Evolutionary conservation across 1,140 invertebrate genomes (phyloP), one percentile per base, ranked within the genome.

Genomic region (Hyles vespertilio): DNA sequence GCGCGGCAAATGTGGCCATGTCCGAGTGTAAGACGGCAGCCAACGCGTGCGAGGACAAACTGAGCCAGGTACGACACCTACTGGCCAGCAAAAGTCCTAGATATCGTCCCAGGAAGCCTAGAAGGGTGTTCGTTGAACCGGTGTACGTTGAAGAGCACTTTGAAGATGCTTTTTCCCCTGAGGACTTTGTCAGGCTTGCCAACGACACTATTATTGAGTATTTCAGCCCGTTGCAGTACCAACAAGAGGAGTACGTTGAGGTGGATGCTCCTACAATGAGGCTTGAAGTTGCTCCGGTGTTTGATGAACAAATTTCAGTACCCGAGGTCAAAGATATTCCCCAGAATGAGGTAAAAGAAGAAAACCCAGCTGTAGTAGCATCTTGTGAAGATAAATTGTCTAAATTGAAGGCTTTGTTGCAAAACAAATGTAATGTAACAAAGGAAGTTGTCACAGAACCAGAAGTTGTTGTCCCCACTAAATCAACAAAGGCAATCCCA

Each of bases 361-460:
- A 55, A 36, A 44, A 5, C 11, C 11, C 36, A 12, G 10, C 59
- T 44, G 51, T 81, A 52, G 69, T 84, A 5, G 50, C 66, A n/a
- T 71, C 81, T 2, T 87, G 84, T 70, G 81, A 87, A 53, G 80
- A 82, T 46, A 87, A 87, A 70, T 51, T 87, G 11, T 69, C 56
- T 32, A 76, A 74, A 62, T 51, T 85, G n/a, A 84, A 84, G 66
- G 68, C 71, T 0, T 61, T 85, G 9, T 54, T 87, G 11, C 63
- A 76, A 57, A 44, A 70, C 32, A 74, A 70, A 59, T 11, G 57
- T 50, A 63, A 64, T 36, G 69, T 64, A 34, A 33, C 55, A 12
- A 60, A 61, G 10, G n/a, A 11, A 4, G 3, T 46, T 51, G 12
- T 10, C 6, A 50, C 36, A 52, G 40, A 58, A 56, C 50, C 56